phyloP scores from a whole-genome alignment of 2,113 vertebrate species.

The Eidolon helvum region DNA sequence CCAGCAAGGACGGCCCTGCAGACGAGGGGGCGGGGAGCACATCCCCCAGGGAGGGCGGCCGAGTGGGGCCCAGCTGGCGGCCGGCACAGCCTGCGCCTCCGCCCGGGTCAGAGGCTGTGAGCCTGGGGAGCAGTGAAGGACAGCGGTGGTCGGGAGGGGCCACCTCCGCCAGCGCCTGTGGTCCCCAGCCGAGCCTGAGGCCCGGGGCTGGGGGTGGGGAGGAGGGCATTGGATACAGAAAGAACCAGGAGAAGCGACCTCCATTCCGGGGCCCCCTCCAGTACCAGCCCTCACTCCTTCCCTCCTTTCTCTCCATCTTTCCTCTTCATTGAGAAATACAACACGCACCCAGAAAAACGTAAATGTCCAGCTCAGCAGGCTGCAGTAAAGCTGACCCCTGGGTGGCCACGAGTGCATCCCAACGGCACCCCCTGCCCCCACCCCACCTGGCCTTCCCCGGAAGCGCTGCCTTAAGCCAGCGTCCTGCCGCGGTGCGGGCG shows the following conservation, averaged over 20 bases:
- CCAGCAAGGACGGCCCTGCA: not conserved
- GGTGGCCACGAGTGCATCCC: not conserved
- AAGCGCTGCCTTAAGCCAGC: no score
- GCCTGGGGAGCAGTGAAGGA: not conserved
- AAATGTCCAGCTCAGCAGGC: not conserved
- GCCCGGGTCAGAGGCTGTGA: not conserved
- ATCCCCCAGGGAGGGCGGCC: not conserved
- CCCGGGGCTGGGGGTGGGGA: not conserved
- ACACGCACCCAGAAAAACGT: not conserved
- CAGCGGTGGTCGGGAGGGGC: not conserved
- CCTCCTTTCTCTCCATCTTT: not conserved
- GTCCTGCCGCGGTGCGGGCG: not conserved
- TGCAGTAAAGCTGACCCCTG: not conserved
- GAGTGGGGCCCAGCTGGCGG: not conserved
- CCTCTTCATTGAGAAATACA: not conserved
- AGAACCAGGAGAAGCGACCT: not conserved
- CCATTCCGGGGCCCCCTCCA: not conserved
- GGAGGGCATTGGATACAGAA: not conserved
- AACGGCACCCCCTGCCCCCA: not conserved
- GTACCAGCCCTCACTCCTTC: not conserved
- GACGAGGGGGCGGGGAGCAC: not conserved
- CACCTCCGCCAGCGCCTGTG: not conserved
- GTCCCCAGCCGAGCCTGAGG: not conserved
- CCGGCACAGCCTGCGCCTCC: not conserved
- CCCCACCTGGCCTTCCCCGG: not conserved